These are phyloP conservation scores for Tyrophagus putrescentiae DNA, from an alignment of 1,140 invertebrate genomes.

Conservation along the genomic window DNA sequence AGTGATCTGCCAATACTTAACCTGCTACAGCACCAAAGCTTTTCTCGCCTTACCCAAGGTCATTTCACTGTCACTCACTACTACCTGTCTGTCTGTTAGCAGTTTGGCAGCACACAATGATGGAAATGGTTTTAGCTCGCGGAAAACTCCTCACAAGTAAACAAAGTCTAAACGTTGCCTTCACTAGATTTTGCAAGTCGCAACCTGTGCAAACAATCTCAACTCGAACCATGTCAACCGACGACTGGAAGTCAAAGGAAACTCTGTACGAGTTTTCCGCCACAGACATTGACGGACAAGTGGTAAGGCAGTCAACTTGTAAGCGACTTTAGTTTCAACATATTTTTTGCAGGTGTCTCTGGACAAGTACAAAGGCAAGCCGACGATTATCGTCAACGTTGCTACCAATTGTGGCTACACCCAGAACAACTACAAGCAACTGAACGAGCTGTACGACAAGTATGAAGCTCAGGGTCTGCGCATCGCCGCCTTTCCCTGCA, in stretches of 20 bases:
- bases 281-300: constrained; percentile 26
- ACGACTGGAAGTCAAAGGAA: constrained; percentile 20
- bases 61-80: too few species aligned
- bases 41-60: too few species aligned
- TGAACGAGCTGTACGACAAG: constrained; percentile 52
- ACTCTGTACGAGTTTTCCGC: constrained; percentile 25
- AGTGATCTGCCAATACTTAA: too few species aligned
- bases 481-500: constrained; percentile 79
- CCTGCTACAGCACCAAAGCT: too few species aligned
- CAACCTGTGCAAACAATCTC: neutral
- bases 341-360: constrained; percentile 12
- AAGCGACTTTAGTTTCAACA: constrained; percentile 1
- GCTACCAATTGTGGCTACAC: constrained; percentile 71
- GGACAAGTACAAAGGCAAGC: constrained; percentile 35
- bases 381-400: constrained; percentile 65
- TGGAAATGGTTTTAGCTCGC: constrained; percentile 10
- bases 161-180: constrained; percentile 9
- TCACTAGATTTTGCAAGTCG: neutral
- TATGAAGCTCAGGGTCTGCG: constrained; percentile 48
- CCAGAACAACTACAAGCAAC: constrained; percentile 54
- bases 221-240: constrained; percentile 4
- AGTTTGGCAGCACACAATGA: too few species aligned
- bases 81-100: too few species aligned
- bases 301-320: constrained; percentile 12
- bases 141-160: neutral